Evolutionary conservation across 2,113 vertebrate species (phyloP).

Genomic region (Hipposideros armiger): DNA sequence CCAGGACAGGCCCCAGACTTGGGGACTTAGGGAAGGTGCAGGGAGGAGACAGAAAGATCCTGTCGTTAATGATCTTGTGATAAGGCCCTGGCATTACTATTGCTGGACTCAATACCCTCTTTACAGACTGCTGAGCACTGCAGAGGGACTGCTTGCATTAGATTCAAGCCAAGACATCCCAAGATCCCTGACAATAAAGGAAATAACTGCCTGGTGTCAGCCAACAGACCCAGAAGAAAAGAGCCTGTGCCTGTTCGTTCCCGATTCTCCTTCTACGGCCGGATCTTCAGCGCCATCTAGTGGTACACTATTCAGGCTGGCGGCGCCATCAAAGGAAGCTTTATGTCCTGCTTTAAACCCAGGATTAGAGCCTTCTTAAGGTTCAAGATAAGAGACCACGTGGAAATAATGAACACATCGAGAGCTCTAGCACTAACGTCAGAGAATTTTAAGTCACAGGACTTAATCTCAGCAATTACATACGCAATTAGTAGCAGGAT

Average conservation of each 20-base stretch:
- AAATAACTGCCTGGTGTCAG: neutral
- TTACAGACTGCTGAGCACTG: conserved; percentile 39
- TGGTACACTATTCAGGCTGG: neutral
- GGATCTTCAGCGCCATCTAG: conserved; percentile 68
- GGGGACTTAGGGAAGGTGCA: neutral
- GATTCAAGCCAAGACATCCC: neutral
- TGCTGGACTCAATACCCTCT: neutral
- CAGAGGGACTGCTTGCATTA: conserved; percentile 17
- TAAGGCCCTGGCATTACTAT: neutral
- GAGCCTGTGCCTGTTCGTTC: fast-evolving
- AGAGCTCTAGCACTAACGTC: conserved; percentile 47
- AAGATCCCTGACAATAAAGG: neutral
- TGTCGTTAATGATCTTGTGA: neutral
- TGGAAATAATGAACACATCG: conserved; percentile 40
- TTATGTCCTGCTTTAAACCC: neutral
- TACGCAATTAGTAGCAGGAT: conserved; percentile 22
- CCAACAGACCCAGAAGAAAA: neutral
- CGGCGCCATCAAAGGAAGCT: neutral
- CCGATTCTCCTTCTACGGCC: neutral
- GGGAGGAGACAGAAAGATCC: neutral
- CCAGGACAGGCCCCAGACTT: neutral
- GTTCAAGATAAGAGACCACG: conserved; percentile 55
- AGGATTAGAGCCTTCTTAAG: neutral
- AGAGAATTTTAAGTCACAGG: conserved; percentile 46
- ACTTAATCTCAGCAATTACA: conserved; percentile 63